A percentile compares a stretch with the other conserved stretches of the same genome.
Evolutionary conservation across 2,888 invertebrate species (phyloP).

Genomic region (Leucophenga montana): DNA sequence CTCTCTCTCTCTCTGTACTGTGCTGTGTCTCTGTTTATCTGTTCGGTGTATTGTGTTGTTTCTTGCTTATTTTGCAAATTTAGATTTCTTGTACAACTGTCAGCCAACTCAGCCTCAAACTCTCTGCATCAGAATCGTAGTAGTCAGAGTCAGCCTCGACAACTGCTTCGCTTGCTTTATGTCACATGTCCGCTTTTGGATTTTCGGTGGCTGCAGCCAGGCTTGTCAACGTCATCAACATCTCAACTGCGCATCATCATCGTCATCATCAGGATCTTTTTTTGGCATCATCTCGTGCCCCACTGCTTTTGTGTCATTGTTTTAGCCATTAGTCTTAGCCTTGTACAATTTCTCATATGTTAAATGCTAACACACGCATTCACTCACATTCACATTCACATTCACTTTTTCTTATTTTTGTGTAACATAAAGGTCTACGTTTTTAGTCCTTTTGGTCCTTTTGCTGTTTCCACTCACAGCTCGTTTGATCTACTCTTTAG

Average conservation of each 20-base stretch:
- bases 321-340: conserved; percentile 27
- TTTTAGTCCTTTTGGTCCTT: not conserved
- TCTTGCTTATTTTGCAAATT: conserved; percentile 64
- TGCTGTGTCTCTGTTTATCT: no score
- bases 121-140: no score
- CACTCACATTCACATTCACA: not conserved
- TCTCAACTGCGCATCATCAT: conserved; percentile 43
- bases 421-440: conserved; percentile 1
- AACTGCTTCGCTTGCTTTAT: conserved; percentile 20
- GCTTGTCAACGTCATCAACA: conserved; percentile 15
- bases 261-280: conserved; percentile 32
- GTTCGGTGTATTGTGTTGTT: conserved; percentile 24
- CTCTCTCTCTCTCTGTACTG: no score
- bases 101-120: conserved; percentile 31
- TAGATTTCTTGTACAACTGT: conserved; percentile 66
- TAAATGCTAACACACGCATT: conserved; percentile 18
- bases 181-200: conserved; percentile 48
- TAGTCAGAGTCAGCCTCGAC: conserved; percentile 31
- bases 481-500: not conserved
- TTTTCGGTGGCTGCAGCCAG: conserved; percentile 46
- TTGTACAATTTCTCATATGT: conserved; percentile 27
- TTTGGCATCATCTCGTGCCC: conserved; percentile 42
- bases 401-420: no score
- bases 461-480: not conserved
- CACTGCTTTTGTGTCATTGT: not conserved